These are phyloP conservation scores for Aspidiotus rigidus DNA, from an alignment of 2,888 invertebrate species.

Conservation along the genomic window DNA sequence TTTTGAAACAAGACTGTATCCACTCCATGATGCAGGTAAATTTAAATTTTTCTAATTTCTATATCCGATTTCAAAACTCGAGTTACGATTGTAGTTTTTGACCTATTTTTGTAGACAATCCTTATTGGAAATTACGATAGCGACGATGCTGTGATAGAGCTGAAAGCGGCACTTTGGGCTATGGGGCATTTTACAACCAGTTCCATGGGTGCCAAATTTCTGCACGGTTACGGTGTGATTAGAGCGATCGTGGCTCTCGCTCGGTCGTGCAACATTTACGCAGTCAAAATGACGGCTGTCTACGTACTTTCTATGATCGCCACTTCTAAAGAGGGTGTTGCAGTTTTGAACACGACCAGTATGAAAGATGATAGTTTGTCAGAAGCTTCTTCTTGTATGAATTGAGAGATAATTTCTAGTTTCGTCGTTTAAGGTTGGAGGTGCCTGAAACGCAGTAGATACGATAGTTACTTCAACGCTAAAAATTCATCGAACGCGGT, in stretches of 20 bases:
- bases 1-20: constrained; percentile 49
- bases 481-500: constrained; percentile 1
- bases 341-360: constrained; percentile 48
- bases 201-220: constrained; percentile 61
- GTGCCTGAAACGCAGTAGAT: constrained; percentile 27
- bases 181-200: constrained; percentile 71
- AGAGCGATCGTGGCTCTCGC: constrained; percentile 54
- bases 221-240: constrained; percentile 53
- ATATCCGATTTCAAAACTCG: background rate
- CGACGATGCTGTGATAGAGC: constrained; percentile 60
- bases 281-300: constrained; percentile 80
- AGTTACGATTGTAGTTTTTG: background rate
- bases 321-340: constrained; percentile 73
- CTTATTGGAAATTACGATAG: constrained; percentile 50
- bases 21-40: constrained; percentile 45
- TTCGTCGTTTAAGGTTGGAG: constrained; percentile 17
- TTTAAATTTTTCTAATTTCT: constrained; percentile 22
- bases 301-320: constrained; percentile 78
- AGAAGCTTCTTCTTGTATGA: background rate
- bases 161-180: constrained; percentile 87
- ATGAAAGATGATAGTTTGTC: background rate
- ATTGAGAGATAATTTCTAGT: background rate
- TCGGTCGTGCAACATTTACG: constrained; percentile 71
- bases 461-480: constrained; percentile 4
- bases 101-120: constrained; percentile 11